Base-by-base conservation (phyloP, 2,888 invertebrate genomes). In the Lithophane leautieri region DNA sequence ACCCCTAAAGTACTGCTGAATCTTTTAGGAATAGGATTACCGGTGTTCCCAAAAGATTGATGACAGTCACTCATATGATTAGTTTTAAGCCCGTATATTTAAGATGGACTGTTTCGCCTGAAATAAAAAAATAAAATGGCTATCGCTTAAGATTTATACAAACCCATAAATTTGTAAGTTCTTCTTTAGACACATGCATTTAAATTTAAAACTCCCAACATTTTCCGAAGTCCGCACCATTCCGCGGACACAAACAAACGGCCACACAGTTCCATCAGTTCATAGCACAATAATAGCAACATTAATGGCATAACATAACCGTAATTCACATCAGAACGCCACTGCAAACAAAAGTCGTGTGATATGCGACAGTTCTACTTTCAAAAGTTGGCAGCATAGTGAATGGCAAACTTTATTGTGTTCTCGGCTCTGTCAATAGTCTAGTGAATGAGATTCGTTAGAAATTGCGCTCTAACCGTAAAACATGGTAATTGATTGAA, bases 381-480 rank as follows among this genome's bases (percentile, higher is more conserved):
- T 73, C 34, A 54, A 80, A 84, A 86, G 78, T 89, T 86, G 76
- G 89, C 74, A 79, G 79, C 71, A 52, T 12, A 16, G 79, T 89
- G 85, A 84, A 85, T 88, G 63, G 83, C 70, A 22, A 61, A 73
- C 86, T 85, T 88, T 89, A 87, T 89, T 84, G 88, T 85, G 73
- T 86, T 56, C 85, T 78, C 66, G 58, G 68, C 44, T 70, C 73
- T 72, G 84, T 89, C 86, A 81, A 87, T 89, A 79, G 70, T 34
- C 54, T 68, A 67, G 79, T 77, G 81, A 85, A 84, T 87, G 81
- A 73, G 74, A 82, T 80, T 82, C 79, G 69, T 83, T 82, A 75
- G 81, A 74, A 74, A 83, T 83, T 76, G 80, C 74, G 68, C 79
- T 66, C 44, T 66, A 34, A 62, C 19, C 47, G 69, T 84, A 19